Evolutionary conservation across 2,888 invertebrate genomes (phyloP), one percentile per base, ranked within the genome.

Genomic region (Celastrina argiolus): DNA sequence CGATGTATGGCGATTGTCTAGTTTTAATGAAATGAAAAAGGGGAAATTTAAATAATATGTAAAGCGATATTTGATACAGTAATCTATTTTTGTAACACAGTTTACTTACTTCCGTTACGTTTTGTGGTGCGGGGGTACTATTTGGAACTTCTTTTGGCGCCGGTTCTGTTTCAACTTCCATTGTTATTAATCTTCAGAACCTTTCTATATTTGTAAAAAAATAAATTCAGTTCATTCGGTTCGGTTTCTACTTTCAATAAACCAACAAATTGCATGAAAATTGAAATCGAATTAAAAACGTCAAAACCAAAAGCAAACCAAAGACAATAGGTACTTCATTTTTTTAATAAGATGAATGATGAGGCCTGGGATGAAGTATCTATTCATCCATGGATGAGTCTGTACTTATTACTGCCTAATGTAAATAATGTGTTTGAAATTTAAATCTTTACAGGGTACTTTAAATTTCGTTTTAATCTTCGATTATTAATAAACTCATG

Each of bases 61-160:
- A 26, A n/a, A 63, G 41, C 42, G 59, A 66, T 42, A 66, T 59
- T 59, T 34, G 59, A 45, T 66, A 66, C 26, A 64, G 58, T 61
- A 39, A 77, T 86, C 89, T 88, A 89, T 89, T 85, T 83, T 78
- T 88, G 85, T 82, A 85, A 77, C 76, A 51, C 70, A 71, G 67
- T 67, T 69, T 66, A 81, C 88, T 83, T 76, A 87, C 88, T 71
- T 74, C 76, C 63, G 73, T 72, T 72, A 75, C 77, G 70, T 77
- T 79, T 71, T 78, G 79, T 42, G 79, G 73, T 71, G 75, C 68
- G 31, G 75, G 67, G 28, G 72, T 75, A 75, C 78, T 82, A 72
- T 79, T 81, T 69, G 78, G 67, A 69, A 73, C 78, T 73, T 87
- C 85, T 73, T 83, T 82, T 69, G 75, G 72, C 70, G 78, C 74